These are phyloP conservation scores for Mythimna pallens DNA, from an alignment of 2,888 invertebrate species.

Conservation along the genomic window DNA sequence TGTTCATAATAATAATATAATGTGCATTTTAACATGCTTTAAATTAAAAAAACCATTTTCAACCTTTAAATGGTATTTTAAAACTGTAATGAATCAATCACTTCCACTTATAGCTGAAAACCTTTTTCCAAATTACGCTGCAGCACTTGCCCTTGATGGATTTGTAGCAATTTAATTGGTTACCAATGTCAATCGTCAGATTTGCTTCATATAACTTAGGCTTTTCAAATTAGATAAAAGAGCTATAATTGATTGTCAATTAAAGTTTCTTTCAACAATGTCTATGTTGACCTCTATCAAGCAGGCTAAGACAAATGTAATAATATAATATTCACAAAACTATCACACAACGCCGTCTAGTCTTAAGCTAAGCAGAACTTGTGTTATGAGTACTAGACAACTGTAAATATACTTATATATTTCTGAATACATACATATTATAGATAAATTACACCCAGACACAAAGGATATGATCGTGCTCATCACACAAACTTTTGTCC, in stretches of 20 bases:
- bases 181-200: constrained; percentile 2
- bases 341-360: too few species aligned
- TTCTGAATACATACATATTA: too few species aligned
- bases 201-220: neutral
- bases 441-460: too few species aligned
- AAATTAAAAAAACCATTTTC: constrained; percentile 3
- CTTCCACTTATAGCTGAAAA: constrained; percentile 15
- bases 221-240: neutral
- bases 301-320: too few species aligned
- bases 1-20: neutral
- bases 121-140: constrained; percentile 26
- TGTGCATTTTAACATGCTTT: neutral
- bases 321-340: too few species aligned
- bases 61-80: constrained; percentile 1
- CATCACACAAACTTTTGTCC: too few species aligned
- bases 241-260: neutral
- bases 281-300: too few species aligned
- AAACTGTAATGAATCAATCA: constrained; percentile 47
- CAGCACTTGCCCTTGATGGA: constrained; percentile 44
- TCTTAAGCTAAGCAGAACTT: too few species aligned
- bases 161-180: constrained; percentile 55
- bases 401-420: too few species aligned
- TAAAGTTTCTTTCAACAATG: neutral
- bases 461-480: too few species aligned
- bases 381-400: too few species aligned